phyloP scores from a whole-genome alignment of 2,113 vertebrate genomes.

The Cephalopholis sonnerati region DNA sequence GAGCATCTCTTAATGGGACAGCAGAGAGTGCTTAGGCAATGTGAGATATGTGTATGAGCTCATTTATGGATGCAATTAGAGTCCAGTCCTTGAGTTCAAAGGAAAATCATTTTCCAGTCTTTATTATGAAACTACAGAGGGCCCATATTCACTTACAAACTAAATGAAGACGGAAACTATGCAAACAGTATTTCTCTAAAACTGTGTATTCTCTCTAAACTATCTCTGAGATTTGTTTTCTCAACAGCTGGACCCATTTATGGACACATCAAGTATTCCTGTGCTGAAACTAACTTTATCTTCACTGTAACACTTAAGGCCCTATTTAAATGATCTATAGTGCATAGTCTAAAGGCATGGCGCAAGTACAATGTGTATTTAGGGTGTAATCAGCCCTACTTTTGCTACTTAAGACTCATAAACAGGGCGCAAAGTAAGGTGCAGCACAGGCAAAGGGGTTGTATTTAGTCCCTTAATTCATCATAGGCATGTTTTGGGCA shows the following conservation, averaged over 20 bases:
- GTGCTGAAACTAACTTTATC: neutral
- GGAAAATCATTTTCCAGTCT: neutral
- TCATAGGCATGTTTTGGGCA: no score
- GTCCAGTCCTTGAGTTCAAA: neutral
- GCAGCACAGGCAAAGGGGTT: no score
- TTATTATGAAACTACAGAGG: neutral
- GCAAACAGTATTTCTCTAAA: neutral
- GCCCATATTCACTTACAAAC: neutral
- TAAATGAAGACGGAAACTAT: neutral
- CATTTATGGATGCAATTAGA: conserved; percentile 40
- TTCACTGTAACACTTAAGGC: no score
- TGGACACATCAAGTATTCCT: neutral
- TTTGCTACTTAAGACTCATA: no score
- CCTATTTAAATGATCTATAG: no score
- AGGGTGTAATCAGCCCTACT: no score
- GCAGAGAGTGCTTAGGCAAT: neutral
- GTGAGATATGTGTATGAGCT: neutral
- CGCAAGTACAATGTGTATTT: no score
- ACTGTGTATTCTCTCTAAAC: neutral
- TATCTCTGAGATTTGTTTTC: neutral
- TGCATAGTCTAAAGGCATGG: no score
- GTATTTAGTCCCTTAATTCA: no score
- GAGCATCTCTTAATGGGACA: conserved; percentile 30
- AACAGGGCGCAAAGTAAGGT: no score
- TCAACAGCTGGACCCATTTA: no score